Evolutionary conservation across 2,888 invertebrate species (phyloP).

Genomic region (Brachynemurus nebulosus): DNA sequence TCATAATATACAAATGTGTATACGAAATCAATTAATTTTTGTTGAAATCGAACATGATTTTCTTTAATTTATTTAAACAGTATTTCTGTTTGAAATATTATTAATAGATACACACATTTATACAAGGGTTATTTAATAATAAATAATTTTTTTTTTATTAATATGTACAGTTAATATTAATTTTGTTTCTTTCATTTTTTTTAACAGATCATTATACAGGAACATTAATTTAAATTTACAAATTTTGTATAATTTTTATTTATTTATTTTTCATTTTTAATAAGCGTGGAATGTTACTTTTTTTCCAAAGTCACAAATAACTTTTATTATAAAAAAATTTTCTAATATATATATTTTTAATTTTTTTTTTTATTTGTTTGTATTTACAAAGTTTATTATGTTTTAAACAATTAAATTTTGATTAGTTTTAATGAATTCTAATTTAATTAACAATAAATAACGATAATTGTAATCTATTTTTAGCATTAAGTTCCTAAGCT

Average conservation of each 20-base stretch:
- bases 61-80: too few relatives aligned
- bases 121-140: background rate
- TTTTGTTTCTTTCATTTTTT: slow-evolving; percentile 2
- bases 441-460: background rate
- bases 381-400: slow-evolving; percentile 2
- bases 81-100: too few relatives aligned
- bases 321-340: slow-evolving; percentile 2
- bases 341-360: background rate
- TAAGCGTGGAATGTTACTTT: slow-evolving; percentile 29
- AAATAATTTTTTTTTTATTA: background rate
- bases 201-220: slow-evolving; percentile 8
- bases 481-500: too few relatives aligned
- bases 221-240: slow-evolving; percentile 14
- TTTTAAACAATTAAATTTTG: background rate
- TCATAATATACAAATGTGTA: too few relatives aligned
- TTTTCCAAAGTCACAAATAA: slow-evolving; percentile 4
- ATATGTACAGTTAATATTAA: background rate
- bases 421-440: background rate
- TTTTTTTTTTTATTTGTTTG: background rate
- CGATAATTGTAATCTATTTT: too few relatives aligned
- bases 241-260: slow-evolving; percentile 11
- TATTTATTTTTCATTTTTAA: slow-evolving; percentile 23
- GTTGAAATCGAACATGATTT: too few relatives aligned
- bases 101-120: background rate
- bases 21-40: too few relatives aligned